Conservation (phyloP, 2,888 invertebrate genomes). For the Operophtera brumata region DNA sequence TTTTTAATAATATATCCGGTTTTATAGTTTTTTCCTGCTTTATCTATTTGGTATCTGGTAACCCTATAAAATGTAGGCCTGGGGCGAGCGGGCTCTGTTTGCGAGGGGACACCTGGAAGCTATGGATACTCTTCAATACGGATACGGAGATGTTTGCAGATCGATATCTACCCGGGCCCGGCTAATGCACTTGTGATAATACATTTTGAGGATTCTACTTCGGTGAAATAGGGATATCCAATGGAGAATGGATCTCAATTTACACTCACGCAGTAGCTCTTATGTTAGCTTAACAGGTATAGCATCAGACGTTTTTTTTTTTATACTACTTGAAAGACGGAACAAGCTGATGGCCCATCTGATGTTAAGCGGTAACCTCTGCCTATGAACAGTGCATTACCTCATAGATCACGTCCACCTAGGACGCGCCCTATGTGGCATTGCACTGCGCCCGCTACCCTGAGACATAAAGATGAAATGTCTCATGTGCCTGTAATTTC, state of each 20-base stretch:
- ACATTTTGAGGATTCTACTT: slow-evolving; percentile 5
- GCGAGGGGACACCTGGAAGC: slow-evolving; percentile 74
- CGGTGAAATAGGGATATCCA: not conserved
- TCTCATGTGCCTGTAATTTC: no score
- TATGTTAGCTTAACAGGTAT: no score
- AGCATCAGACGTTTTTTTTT: no score
- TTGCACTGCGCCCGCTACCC: no score
- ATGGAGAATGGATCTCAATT: not conserved
- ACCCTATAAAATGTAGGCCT: slow-evolving; percentile 38
- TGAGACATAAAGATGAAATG: no score
- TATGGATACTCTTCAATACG: slow-evolving; percentile 37
- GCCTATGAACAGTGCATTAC: no score
- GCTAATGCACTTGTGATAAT: slow-evolving; percentile 15
- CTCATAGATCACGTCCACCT: no score
- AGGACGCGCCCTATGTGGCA: no score
- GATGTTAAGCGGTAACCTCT: no score
- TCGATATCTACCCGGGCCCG: slow-evolving; percentile 31
- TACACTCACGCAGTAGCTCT: no score
- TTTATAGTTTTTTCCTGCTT: slow-evolving; percentile 3
- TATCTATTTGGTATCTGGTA: not conserved
- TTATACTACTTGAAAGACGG: no score
- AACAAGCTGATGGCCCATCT: no score
- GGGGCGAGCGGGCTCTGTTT: slow-evolving; percentile 55
- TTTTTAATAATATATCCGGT: not conserved
- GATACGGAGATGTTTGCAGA: slow-evolving; percentile 25